Evolutionary conservation across 1,140 invertebrate genomes (phyloP), one percentile per base, ranked within the genome.

Genomic region (Atopsyche davidsoni): DNA sequence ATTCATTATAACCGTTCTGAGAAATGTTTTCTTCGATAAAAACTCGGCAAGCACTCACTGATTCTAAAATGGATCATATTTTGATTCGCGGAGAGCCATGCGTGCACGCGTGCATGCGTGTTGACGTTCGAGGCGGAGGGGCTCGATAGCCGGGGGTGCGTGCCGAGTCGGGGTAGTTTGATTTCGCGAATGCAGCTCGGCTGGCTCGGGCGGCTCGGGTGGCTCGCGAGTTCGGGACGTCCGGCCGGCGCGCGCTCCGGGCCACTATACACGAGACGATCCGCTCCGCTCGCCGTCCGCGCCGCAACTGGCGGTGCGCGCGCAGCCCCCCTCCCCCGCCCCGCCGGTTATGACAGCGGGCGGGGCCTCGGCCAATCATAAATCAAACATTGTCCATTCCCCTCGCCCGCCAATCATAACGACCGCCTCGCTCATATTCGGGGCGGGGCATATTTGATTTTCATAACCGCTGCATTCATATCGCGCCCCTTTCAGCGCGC

Each of bases 381-480:
- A 71, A 73, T 73, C 70, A 71, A 73, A 72, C 68, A 70, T 70
- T 66, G 68, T 65, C 69, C 69, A 69, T 73, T 70, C 70, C 68
- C 66, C 68, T 46, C 43, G 40, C 46, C 42, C 53, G 47, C 53
- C 49, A 42, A 47, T 55, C 53, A 55, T 55, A 55, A 55, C 48
- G 36, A 31, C 48, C 53, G 53, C 48, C 48, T 44, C 48, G 41
- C 40, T 51, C 67, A 73, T 73, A 73, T 73, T 69, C 63, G 64
- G 68, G 71, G 71, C 71, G 71, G 71, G 65, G 71, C 71, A 72
- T 72, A 72, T 69, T 71, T 70, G 65, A 72, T 73, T 72, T 51
- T 73, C 71, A 73, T 73, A 72, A 72, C 55, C 71, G 70, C 65
- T 67, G 70, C 69, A 71, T 73, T 73, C 65, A 71, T 73, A 73